phyloP scores from a whole-genome alignment of 1,140 invertebrate genomes.

The Bombus consobrinus region DNA sequence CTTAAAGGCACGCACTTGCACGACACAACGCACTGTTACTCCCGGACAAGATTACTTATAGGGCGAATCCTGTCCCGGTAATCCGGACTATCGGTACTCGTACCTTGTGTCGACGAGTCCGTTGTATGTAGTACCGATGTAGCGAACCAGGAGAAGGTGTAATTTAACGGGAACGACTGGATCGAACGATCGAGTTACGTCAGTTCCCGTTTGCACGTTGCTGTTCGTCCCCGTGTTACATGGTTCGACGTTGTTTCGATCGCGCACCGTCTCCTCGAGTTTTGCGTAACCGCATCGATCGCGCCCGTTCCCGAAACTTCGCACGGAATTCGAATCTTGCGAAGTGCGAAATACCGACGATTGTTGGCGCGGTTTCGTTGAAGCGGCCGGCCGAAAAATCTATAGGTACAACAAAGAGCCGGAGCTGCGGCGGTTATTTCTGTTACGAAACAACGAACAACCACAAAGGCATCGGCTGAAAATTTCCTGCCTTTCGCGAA shows the following conservation, averaged over 20 bases:
- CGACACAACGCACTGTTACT: conserved; percentile 5
- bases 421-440: background rate
- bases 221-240: background rate
- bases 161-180: conserved; percentile 68
- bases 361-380: too few species aligned
- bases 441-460: background rate
- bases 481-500: background rate
- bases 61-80: conserved; percentile 40
- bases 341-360: too few species aligned
- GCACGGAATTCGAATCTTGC: too few species aligned
- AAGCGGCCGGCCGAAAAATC: too few species aligned
- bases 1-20: conserved; percentile 7
- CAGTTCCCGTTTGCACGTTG: conserved; percentile 60
- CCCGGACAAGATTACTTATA: conserved; percentile 63
- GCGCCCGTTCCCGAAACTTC: too few species aligned
- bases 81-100: conserved; percentile 32
- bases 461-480: too few species aligned
- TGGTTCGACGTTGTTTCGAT: background rate
- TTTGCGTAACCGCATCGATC: too few species aligned
- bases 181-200: conserved; percentile 66
- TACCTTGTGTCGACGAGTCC: conserved; percentile 36
- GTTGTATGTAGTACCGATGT: conserved; percentile 54
- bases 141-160: conserved; percentile 60
- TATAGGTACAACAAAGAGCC: too few species aligned
- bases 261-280: background rate